Base-by-base conservation (phyloP, 2,113 vertebrate genomes). In the Albula goreensis region DNA sequence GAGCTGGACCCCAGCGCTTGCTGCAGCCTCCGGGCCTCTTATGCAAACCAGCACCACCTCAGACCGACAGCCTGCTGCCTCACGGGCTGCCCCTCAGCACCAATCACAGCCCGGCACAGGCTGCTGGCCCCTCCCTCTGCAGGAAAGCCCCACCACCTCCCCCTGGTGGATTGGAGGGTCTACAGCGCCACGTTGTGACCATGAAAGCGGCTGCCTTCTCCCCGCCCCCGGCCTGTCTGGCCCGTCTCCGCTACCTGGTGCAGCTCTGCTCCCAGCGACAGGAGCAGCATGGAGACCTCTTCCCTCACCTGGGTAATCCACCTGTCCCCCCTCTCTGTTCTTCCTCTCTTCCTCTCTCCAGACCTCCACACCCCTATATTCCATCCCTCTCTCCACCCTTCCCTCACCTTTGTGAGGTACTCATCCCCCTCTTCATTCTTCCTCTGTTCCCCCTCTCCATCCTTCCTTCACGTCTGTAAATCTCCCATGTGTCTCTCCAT, bases 1-100 rank as follows among this genome's bases (percentile, higher is more conserved):
- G 31, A 41, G 31, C 31, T 41, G 31, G 31, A 41, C 31, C 31
- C 31, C 31, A 41, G 31, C 31, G 31, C 31, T 41, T 41, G 31
- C 31, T 41, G 6, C 70, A 94, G 88, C 89, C 91, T 63, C 94
- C 95, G 93, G 95, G 95, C 78, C 51, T 93, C 74, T 93, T 94
- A 92, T 97, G 96, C 94, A 96, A 95, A 94, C 95, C 95, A 91
- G 94, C 95, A 93, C 94, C 94, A 89, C 94, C 96, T 94, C 96
- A 91, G 87, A 95, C 94, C 93, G 94, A 92, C 93, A 95, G 94
- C 15, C 94, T 94, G 93, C 92, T 94, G 93, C 88, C 94, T 93
- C 95, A 93, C 94, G 96, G 94, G 94, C 93, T 92, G 90, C 92
- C 95, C 82, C 90, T 94, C 90, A 92, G 93, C 94, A 94, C 92